Percentiles rank a stretch among this genome's conserved stretches.
Evolutionary conservation across 2,888 invertebrate species (phyloP).

Genomic region (Caradrina kadenii): DNA sequence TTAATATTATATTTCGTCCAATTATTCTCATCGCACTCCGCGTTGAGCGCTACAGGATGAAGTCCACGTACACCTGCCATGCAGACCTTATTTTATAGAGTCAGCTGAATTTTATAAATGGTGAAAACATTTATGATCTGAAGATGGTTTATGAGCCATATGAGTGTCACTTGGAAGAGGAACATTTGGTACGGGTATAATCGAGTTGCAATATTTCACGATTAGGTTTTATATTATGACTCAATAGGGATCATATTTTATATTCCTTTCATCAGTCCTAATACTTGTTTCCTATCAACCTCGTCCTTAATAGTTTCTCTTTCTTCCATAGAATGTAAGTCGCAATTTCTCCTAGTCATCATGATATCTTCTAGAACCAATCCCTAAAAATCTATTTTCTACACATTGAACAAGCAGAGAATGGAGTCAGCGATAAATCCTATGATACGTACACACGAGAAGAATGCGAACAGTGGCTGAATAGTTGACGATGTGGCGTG

Average conservation of each 20-base stretch:
- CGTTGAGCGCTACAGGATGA: background rate
- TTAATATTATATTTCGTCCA: conserved; percentile 12
- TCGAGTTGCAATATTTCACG: background rate
- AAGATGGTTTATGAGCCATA: background rate
- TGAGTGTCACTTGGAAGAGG: background rate
- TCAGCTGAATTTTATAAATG: conserved; percentile 20
- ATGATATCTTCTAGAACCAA: conserved; percentile 5
- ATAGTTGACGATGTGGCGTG: conserved; percentile 69
- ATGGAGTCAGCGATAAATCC: conserved; percentile 54
- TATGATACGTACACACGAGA: conserved; percentile 51
- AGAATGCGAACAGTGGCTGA: conserved; percentile 61
- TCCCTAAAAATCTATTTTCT: conserved; percentile 43
- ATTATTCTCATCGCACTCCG: conserved; percentile 18
- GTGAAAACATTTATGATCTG: conserved; percentile 8
- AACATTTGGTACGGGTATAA: background rate
- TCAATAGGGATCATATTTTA: background rate
- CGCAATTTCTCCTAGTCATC: conserved; percentile 10
- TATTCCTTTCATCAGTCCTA: background rate
- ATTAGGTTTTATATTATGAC: background rate
- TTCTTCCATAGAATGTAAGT: background rate
- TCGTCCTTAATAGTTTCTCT: too few relatives aligned
- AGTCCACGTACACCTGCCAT: conserved; percentile 22
- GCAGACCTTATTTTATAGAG: conserved; percentile 7
- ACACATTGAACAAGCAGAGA: conserved; percentile 38
- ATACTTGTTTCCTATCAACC: background rate